Evolutionary conservation across 2,797 vertebrate species (phyloP), one percentile per base, ranked within the genome.

Genomic region (Sciurus vulgaris): DNA sequence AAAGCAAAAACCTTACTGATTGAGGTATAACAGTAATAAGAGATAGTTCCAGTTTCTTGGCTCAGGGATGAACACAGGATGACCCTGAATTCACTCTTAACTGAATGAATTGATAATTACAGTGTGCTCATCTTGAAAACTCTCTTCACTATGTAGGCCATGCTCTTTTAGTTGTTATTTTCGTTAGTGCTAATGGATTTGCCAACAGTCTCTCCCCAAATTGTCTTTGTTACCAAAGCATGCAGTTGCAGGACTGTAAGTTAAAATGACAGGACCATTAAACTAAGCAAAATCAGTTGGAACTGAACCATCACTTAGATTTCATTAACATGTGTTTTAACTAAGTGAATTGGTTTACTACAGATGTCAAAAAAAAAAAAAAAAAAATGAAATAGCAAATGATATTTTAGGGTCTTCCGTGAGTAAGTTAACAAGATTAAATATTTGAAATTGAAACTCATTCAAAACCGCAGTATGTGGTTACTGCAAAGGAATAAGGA

Each of bases 281-380:
- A 83, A 89, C 81, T 73, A 20, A 92, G 28, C 73, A 74, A 69
- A 79, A n/a, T 33, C 15, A 61, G 4, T 54, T 90, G n/a, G 47
- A 89, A 84, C 35, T 41, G 12, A 97, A 72, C 38, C 35, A 69
- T 91, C n/a, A 54, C 94, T 93, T 96, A 89, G 5, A 84, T 28
- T 86, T 88, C 51, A 65, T 89, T 89, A 38, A 72, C 22, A 26
- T 81, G 4, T 82, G 35, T 77, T 85, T 76, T 77, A 83, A 76
- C 14, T 54, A 92, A 86, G 49, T 69, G 63, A 88, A 44, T 90
- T 51, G 38, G 74, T 86, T 95, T 94, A 76, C 10, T 3, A 0
- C 56, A 49, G 38, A 35, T 87, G 28, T 83, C 26, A 94, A 56
- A 89, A 38, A 38, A 38, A 38, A 38, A 38, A 38, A 38, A 38